Conservation (phyloP, 2,113 vertebrate species). For the Tragelaphus imberbis region DNA sequence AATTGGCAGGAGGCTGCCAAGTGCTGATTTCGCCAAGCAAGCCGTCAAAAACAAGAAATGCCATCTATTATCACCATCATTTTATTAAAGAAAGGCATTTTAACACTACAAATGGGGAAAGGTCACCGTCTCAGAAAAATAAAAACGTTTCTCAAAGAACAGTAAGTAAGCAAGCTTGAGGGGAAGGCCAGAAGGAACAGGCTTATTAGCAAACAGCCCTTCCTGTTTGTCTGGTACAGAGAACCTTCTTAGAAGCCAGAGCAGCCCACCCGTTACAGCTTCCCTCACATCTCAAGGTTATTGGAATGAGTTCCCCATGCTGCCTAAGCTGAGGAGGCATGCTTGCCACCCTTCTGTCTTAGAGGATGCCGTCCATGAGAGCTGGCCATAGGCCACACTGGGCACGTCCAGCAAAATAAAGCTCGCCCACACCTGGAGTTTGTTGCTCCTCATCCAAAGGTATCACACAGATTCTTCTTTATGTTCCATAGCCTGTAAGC, state of each 20-base stretch:
- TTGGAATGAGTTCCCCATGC: background rate
- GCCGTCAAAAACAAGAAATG: constrained; percentile 21
- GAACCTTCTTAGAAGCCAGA: background rate
- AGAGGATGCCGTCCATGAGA: background rate
- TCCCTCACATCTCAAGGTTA: background rate
- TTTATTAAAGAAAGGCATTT: constrained; percentile 23
- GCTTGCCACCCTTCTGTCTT: background rate
- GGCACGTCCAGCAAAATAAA: background rate
- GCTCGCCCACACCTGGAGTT: background rate
- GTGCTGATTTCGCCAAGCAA: background rate
- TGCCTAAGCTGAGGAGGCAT: background rate
- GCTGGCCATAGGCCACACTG: background rate
- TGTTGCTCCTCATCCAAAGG: background rate
- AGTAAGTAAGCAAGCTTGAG: background rate
- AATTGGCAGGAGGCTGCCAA: background rate
- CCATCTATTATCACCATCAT: background rate
- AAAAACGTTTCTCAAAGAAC: background rate
- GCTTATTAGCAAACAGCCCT: background rate
- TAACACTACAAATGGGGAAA: background rate
- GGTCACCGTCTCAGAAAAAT: background rate
- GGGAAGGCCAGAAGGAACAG: background rate
- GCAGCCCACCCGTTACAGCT: fast-evolving
- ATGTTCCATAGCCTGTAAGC: background rate
- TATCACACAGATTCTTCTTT: background rate
- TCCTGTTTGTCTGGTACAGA: background rate